Evolutionary conservation across 2,113 vertebrate species (phyloP).

Genomic region (Salvelinus sp.): DNA sequence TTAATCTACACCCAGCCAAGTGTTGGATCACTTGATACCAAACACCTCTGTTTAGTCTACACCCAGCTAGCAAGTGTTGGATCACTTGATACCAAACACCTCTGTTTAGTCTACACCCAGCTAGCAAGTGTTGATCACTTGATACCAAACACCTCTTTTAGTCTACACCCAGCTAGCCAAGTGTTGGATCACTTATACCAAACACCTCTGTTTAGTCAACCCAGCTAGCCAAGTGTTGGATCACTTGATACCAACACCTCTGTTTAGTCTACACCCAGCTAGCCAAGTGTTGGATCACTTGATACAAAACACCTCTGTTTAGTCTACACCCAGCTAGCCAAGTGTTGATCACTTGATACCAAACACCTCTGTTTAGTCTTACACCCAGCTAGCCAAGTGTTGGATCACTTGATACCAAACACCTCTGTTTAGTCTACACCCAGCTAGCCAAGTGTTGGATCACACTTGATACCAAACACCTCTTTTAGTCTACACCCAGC

Average conservation of each 20-base stretch:
- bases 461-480: constrained; percentile 1
- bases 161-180: too few species aligned
- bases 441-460: background rate
- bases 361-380: constrained; percentile 24
- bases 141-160: background rate
- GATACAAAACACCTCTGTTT: constrained; percentile 3
- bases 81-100: constrained; percentile 5
- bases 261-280: constrained; percentile 42
- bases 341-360: constrained; percentile 31
- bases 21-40: constrained; percentile 29
- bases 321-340: constrained; percentile 40
- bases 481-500: background rate
- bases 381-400: constrained; percentile 44
- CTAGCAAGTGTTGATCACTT: constrained; percentile 45
- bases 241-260: too few species aligned
- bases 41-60: constrained; percentile 26
- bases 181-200: too few species aligned
- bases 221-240: too few species aligned
- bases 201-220: too few species aligned
- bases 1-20: constrained; percentile 41
- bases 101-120: constrained; percentile 34
- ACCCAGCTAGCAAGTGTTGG: constrained; percentile 38
- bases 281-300: constrained; percentile 38
- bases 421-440: constrained; percentile 20
- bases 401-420: constrained; percentile 12